Evolutionary conservation across 2,888 invertebrate genomes (phyloP), one percentile per base, ranked within the genome.

Genomic region (Onchidella celtica): DNA sequence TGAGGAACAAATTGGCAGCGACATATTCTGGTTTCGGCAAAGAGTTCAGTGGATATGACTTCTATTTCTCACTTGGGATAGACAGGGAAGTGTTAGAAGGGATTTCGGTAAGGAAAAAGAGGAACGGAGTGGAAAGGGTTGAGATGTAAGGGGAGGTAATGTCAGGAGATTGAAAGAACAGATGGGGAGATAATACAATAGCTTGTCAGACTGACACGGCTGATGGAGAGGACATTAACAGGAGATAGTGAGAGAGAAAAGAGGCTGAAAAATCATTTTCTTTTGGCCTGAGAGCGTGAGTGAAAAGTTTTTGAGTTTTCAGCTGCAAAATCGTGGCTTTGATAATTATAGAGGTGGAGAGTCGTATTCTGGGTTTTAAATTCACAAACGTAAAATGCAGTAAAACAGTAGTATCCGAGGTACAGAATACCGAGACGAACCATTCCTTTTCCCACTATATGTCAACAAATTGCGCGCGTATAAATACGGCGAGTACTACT

Each of bases 1-100:
- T 59, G 78, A 61, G 40, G 24, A 70, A 38, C 61, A 70, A 78
- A 78, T 79, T 70, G 79, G 70, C 38, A 63, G 40, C 70, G 79
- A 72, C 79, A 72, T 32, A 4, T 72, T 40, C 11, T 61, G 61
- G 61, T 61, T 79, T 72, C 38, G n/a, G 61, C 14, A 36, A n/a
- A 17, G 59, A 78, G 69, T 55, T 76, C 66, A 34, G 24, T 21
- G 66, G 66, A 66, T 34, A 24, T 57, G 40, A 69, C 59, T 40
- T 63, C 65, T 40, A 4, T 21, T n/a, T 24, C n/a, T 29, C 2
- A 0, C n/a, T 1, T 6, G 73, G 17, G 61, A 9, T n/a, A 59
- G 24, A 21, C 3, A 21, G 24, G 11, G 36, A 73, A 14, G 21
- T 9, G 61, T 6, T 17, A 40, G 47, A 38, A 36, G 34, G 34